Base-by-base conservation (phyloP, 2,888 invertebrate genomes). In the Tachina fera region DNA sequence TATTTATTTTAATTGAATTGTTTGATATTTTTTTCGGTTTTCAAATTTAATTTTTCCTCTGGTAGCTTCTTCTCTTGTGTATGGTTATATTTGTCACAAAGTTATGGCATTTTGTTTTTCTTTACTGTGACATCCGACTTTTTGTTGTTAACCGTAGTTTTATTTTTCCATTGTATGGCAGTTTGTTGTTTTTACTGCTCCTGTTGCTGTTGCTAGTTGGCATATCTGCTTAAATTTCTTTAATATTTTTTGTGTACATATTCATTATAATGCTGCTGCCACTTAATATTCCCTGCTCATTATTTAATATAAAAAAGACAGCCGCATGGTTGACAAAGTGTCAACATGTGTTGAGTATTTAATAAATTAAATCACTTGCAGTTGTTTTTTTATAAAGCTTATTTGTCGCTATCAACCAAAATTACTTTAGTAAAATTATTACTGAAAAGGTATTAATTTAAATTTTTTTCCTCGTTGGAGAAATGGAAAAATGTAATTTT, bases 281-380 rank as follows among this genome's bases (percentile, higher is more conserved):
- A 45, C 45, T 71, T 67, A 49, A 14, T 41, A 0, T 19, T 9
- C 41, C 49, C 19, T 22, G 11, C 19, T 65, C 31, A 43, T 81
- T 81, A 75, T 75, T 81, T 68, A 47, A 81, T 61, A 65, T 53
- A n/a, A 67, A 77, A 81, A 22, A 79, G 76, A 71, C 79, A 74
- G 75, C 61, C 61, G 67, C 79, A 86, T 83, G 79, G 71, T 71
- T 79, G 82, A 82, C 79, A 86, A 70, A 82, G 78, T 79, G 82
- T 86, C 86, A 83, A 83, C 86, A 83, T 86, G 65, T 86, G 86
- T 86, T 83, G 72, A 83, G 67, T 72, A 79, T 86, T 83, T 82
- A 86, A 86, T 86, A 86, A 86, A 86, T 86, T 83, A 75, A 83
- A 79, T 79, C 82, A 82, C 58, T n/a, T 45, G 1, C 9, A 75